These are phyloP conservation scores for Caenorhabditis latens DNA, from an alignment of 1,140 invertebrate species.

Conservation along the genomic window DNA sequence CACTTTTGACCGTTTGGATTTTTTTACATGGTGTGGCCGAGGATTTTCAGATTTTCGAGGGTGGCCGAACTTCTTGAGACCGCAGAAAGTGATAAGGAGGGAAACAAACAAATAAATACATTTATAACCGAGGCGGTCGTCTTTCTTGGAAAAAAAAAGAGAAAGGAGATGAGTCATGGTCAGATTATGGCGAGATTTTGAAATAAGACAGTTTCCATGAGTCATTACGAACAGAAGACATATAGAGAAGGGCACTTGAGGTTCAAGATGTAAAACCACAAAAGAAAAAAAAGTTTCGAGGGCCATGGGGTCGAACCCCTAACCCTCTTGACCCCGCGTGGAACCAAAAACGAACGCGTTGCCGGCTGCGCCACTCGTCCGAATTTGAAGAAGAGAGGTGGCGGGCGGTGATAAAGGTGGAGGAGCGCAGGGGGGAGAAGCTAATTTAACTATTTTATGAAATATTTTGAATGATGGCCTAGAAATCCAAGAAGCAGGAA, in stretches of 20 bases:
- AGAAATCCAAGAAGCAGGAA: too few relatives aligned
- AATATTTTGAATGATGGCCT: too few relatives aligned
- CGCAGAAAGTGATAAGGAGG: neutral
- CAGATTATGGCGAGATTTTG: neutral
- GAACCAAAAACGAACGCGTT: neutral
- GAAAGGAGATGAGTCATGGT: neutral
- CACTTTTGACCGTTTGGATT: neutral
- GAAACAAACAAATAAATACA: neutral
- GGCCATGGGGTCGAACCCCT: neutral
- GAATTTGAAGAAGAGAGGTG: neutral
- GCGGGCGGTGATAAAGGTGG: too few relatives aligned
- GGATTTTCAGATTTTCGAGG: too few relatives aligned
- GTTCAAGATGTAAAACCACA: neutral
- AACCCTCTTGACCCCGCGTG: neutral
- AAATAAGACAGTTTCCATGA: neutral
- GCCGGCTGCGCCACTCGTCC: neutral
- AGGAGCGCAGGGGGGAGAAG: too few relatives aligned
- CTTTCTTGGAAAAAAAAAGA: neutral
- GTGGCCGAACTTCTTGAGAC: too few relatives aligned
- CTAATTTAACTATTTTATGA: too few relatives aligned
- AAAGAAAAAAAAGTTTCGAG: neutral
- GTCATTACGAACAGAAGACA: neutral
- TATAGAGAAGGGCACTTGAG: neutral
- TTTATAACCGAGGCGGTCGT: neutral
- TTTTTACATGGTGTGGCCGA: neutral